These are phyloP conservation scores for Drosophila subobscura DNA, from an alignment of 1,140 invertebrate species.

Conservation along the genomic window DNA sequence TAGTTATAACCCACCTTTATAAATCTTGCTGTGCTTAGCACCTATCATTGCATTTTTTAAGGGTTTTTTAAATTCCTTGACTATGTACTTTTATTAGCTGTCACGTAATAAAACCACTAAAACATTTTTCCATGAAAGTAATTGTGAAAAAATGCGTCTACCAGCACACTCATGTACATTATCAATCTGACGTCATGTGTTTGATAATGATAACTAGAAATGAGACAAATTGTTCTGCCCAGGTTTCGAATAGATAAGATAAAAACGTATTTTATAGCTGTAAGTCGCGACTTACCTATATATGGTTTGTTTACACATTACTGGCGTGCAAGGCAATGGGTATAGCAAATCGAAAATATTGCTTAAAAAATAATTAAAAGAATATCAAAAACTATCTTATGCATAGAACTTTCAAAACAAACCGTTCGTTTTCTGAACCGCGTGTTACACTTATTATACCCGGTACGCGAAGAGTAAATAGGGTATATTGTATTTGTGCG, in stretches of 20 bases:
- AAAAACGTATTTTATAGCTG: slow-evolving; percentile 23
- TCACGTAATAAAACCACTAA: slow-evolving; percentile 1
- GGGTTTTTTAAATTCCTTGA: slow-evolving; percentile 27
- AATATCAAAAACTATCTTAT: too few species aligned
- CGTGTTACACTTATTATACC: too few species aligned
- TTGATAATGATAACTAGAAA: slow-evolving; percentile 20
- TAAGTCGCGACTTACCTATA: background rate
- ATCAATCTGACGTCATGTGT: slow-evolving; percentile 48
- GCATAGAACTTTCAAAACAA: too few species aligned
- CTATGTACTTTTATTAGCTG: background rate
- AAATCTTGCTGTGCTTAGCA: background rate
- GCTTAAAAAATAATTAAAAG: background rate
- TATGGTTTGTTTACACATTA: slow-evolving; percentile 31
- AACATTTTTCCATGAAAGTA: slow-evolving; percentile 4
- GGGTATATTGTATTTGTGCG: too few species aligned
- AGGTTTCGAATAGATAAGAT: slow-evolving; percentile 33
- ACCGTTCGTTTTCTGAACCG: too few species aligned
- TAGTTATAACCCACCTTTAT: background rate
- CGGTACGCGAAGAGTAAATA: too few species aligned
- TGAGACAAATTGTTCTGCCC: slow-evolving; percentile 15
- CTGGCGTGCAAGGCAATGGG: background rate
- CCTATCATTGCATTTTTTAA: slow-evolving; percentile 37
- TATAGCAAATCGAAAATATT: slow-evolving; percentile 4
- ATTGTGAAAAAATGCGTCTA: slow-evolving; percentile 15
- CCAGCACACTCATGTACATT: slow-evolving; percentile 12